Conservation (phyloP, 1,140 invertebrate species). For the Acromyrmex echinatior region DNA sequence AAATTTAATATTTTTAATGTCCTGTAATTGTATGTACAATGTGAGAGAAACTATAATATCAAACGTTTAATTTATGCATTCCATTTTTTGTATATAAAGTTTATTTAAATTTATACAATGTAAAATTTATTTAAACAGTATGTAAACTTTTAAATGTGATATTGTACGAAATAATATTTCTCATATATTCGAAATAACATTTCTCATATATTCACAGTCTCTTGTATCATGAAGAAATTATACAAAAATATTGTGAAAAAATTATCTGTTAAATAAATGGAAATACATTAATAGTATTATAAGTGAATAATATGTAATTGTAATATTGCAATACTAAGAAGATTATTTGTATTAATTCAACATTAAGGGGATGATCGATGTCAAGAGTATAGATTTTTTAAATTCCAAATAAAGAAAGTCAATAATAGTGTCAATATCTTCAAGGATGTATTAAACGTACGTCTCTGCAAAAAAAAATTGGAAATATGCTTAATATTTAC, state of each 20-base stretch:
- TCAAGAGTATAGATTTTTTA: too few species aligned
- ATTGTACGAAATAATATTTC: slow-evolving; percentile 21
- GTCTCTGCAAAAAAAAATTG: too few species aligned
- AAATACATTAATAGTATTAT: not conserved
- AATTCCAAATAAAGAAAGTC: too few species aligned
- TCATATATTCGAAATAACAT: not conserved
- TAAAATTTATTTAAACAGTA: not conserved
- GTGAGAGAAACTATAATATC: not conserved
- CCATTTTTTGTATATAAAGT: not conserved
- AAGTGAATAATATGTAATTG: slow-evolving; percentile 21
- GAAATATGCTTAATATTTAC: too few species aligned
- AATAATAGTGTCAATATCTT: too few species aligned
- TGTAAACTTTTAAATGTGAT: not conserved
- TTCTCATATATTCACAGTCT: slow-evolving; percentile 3
- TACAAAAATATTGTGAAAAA: not conserved
- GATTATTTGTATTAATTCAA: not conserved
- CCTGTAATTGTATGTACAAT: not conserved
- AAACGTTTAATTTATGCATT: slow-evolving; percentile 20
- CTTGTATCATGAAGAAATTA: not conserved
- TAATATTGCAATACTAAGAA: slow-evolving; percentile 34
- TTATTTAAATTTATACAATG: slow-evolving; percentile 3
- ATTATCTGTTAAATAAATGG: slow-evolving; percentile 14
- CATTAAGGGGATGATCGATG: too few species aligned
- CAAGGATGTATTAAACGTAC: too few species aligned
- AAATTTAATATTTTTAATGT: slow-evolving; percentile 23